phyloP scores from a whole-genome alignment of 2,888 invertebrate genomes.

The Trichogramma evanescens region DNA sequence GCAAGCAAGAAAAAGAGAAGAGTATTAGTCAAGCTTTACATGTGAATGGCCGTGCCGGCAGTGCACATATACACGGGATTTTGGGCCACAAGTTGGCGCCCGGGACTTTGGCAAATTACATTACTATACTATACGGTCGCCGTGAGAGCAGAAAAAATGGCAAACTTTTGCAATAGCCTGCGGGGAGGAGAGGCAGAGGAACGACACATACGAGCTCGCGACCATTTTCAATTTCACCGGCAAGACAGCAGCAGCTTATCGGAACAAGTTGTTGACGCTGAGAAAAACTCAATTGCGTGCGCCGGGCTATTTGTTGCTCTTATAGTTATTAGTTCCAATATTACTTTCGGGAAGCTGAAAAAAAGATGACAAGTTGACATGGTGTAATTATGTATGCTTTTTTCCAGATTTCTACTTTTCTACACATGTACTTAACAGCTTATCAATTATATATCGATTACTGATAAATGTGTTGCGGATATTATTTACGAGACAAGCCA shows the following conservation, averaged over 20 bases:
- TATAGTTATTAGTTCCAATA: too few relatives aligned
- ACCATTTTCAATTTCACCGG: conserved; percentile 17
- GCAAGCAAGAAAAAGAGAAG: not conserved
- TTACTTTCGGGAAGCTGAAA: too few relatives aligned
- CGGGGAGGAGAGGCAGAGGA: not conserved
- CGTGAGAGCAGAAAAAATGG: not conserved
- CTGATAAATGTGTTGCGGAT: too few relatives aligned
- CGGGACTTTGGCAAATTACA: conserved; percentile 17
- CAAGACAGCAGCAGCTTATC: not conserved
- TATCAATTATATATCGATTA: too few relatives aligned
- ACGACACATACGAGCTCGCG: conserved; percentile 8
- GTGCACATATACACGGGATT: not conserved
- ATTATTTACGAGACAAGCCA: too few relatives aligned
- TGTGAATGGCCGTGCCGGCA: not conserved
- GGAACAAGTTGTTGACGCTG: not conserved
- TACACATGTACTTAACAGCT: too few relatives aligned
- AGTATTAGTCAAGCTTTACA: conserved; percentile 6
- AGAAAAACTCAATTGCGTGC: not conserved
- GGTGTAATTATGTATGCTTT: too few relatives aligned
- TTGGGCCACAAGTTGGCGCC: conserved; percentile 6
- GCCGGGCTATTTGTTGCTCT: not conserved
- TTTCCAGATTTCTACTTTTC: too few relatives aligned
- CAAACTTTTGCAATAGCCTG: conserved; percentile 18
- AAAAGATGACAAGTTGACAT: too few relatives aligned
- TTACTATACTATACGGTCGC: not conserved